Evolutionary conservation across 2,797 vertebrate genomes (phyloP), one percentile per base, ranked within the genome.

Genomic region (Thamnophis elegans): DNA sequence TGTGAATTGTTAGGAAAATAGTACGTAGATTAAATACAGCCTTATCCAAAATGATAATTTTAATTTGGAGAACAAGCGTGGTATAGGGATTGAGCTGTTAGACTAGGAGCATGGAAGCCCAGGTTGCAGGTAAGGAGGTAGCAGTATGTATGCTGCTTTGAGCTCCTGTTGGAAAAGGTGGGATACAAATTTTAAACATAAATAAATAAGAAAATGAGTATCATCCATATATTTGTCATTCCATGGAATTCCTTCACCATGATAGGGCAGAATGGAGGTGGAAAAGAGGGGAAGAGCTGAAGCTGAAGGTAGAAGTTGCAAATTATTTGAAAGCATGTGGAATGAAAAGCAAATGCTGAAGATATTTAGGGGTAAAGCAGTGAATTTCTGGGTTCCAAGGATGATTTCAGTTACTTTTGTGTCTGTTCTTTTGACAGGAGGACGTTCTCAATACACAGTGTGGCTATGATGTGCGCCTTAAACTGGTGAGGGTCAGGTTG

Each of bases 381-480:
- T 20, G 26, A 65, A 4, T 85, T 4, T 18, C 25, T 1, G 86
- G 18, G 25, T 85, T 62, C 36, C 55, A 1, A 16, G 0, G 14
- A 51, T 42, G 22, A 51, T 32, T 25, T 54, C 22, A 36, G n/a
- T 47, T 42, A 56, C 2, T 13, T 85, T 25, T 88, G 90, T 58
- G 92, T 90, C 93, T 14, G 90, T 91, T 62, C 85, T 90, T 68
- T 85, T 60, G 95, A 85, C 95, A 99, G 98, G 98, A 98, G 95
- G 99, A 99, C 92, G 98, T 99, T 94, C 98, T 98, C 95, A 99
- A 99, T 96, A 99, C 98, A 0, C 99, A 99, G 95, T 99, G 98
- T 94, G 99, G 99, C 94, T 99, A 99, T 25, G 99, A 99, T 92
- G 98, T 99, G 91, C 98, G 98, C 54, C 98, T 96, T 94, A 95